Percentiles rank a stretch among this genome's conserved stretches.
phyloP scores from a whole-genome alignment of 1,140 invertebrate species.

The Delia radicum region DNA sequence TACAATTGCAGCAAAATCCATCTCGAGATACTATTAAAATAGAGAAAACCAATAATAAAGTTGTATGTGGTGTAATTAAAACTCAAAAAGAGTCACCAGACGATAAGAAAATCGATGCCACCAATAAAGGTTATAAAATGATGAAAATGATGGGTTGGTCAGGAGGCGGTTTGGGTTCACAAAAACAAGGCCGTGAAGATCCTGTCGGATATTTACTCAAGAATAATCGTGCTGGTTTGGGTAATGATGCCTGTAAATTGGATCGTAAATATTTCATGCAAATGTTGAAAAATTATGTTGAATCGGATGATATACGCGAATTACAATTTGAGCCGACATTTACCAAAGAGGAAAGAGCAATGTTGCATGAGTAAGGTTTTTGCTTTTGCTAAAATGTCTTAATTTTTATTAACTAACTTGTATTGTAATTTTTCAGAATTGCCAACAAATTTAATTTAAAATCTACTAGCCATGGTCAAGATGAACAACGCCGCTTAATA shows the following conservation, averaged over 20 bases:
- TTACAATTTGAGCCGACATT: constrained; percentile 71
- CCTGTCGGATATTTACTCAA: constrained; percentile 60
- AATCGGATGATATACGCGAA: constrained; percentile 60
- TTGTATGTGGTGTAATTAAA: constrained; percentile 43
- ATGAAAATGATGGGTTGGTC: constrained; percentile 81
- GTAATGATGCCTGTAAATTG: constrained; percentile 51
- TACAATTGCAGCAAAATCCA: constrained; percentile 40
- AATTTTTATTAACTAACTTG: background rate
- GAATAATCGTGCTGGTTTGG: constrained; percentile 45
- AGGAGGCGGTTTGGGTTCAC: constrained; percentile 73
- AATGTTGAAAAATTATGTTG: constrained; percentile 58
- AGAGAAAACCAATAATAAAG: constrained; percentile 40
- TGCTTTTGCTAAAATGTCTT: background rate
- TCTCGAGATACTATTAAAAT: constrained; percentile 44
- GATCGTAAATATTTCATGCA: constrained; percentile 56
- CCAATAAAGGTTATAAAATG: constrained; percentile 68
- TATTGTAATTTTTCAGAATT: constrained; percentile 35
- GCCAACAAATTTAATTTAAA: constrained; percentile 58
- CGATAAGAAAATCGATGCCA: constrained; percentile 50
- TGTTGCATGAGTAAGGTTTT: constrained; percentile 63
- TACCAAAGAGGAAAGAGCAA: constrained; percentile 68
- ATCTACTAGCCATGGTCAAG: constrained; percentile 62
- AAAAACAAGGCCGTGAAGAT: constrained; percentile 67
- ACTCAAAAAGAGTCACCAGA: constrained; percentile 37
- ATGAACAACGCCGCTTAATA: constrained; percentile 56